Evolutionary conservation across 2,113 vertebrate genomes (phyloP).

Genomic region (Capra hircus): DNA sequence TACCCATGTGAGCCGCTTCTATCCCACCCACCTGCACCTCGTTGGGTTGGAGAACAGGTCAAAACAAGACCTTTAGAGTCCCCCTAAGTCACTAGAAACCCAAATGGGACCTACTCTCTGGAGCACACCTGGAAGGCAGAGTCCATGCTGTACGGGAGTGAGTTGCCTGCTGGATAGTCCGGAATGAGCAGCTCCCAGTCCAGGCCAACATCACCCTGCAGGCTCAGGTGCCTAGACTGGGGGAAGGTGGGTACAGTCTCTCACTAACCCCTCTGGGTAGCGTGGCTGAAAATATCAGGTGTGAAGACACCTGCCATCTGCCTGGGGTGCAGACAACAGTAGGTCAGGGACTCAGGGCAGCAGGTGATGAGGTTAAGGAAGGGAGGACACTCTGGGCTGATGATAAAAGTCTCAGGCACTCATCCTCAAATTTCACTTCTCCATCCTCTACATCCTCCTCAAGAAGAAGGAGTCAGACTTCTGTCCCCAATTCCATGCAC

Average conservation of each 20-base stretch:
- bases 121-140: not conserved
- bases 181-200: not conserved
- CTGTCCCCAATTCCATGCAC: not conserved
- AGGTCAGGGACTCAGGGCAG: not conserved
- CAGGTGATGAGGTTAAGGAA: not conserved
- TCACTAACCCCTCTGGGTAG: not conserved
- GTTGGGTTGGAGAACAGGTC: constrained; percentile 15
- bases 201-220: not conserved
- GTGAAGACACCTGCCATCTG: not conserved
- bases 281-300: not conserved
- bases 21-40: not conserved
- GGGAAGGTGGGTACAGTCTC: not conserved
- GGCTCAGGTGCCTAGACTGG: fast-evolving
- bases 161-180: constrained; percentile 31
- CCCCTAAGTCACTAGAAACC: not conserved
- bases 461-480: not conserved
- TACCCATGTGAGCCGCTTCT: not conserved
- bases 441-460: not conserved
- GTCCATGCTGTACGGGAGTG: fast-evolving
- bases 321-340: not conserved
- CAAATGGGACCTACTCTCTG: not conserved
- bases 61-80: not conserved
- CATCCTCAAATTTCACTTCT: too few species aligned
- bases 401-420: not conserved
- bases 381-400: not conserved